Base-by-base conservation (phyloP, 1,140 invertebrate genomes). In the Penaeus indicus region DNA sequence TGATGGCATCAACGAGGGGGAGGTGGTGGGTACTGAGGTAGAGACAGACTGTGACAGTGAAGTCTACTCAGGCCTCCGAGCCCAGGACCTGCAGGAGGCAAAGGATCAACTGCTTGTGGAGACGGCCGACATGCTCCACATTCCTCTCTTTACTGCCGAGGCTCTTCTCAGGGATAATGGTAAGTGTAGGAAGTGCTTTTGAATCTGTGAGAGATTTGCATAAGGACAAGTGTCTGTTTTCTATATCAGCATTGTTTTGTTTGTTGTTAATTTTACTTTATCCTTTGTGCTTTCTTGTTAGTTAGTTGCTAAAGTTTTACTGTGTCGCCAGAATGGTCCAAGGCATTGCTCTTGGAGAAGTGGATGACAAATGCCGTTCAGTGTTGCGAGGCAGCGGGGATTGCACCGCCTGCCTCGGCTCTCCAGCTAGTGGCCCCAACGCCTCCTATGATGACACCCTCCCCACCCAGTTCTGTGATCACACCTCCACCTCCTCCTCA, bases 31-130 rank as follows among this genome's bases (percentile, higher is more conserved):
- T 84, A 75, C 79, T 22, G 91, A 91, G 27, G 91, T 80, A 21
- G 93, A 93, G 63, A 92, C 92, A 84, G 94, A 94, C 38, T 69
- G 86, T 27, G 86, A 88, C 72, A 88, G 77, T 64, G 94, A 95
- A 92, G 94, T 94, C 25, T 96, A 95, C 92, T 94, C 94, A 91
- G 95, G 95, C 1, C 92, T 96, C 67, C 92, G 95, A 54, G 94
- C 95, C 79, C 95, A 96, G 92, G 95, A 96, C 92, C 92, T 96
- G n/a, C 95, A 96, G 91, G 95, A 96, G 92, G 95, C 95, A 47
- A 96, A 96, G 92, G 95, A 96, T 92, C 95, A 96, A 91, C 92
- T 96, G 69, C 92, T 96, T 21, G 95, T 96, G 27, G 95, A 96
- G 92, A 96, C 95, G 21, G 95, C 95, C 32, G 95, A 96, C 92